Base-by-base conservation (phyloP, 2,797 vertebrate genomes). In the Catamblyrhynchus diadema region DNA sequence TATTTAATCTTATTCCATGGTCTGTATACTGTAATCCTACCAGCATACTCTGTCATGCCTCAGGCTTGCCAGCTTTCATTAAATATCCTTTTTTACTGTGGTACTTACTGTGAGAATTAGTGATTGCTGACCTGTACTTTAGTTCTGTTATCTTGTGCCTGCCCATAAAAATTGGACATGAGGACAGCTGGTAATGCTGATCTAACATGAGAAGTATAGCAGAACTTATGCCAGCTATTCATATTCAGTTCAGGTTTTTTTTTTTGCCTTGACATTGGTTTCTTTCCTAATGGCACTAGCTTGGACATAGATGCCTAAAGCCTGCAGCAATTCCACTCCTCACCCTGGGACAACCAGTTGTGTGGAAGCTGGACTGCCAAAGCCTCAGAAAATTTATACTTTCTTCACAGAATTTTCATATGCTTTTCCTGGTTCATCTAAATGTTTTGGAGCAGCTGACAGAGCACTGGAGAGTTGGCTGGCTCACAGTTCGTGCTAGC, bases 401-500 rank as follows among this genome's bases (percentile, higher is more conserved):
- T 53, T 60, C 30, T 48, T 57, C 25, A 17, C 33, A 51, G 25
- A 51, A 15, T 83, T 85, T 75, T 61, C 13, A 2, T n/a, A 24
- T 8, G 22, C 12, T 75, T 77, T 61, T 80, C 6, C 10, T 67
- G 39, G 17, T 86, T 48, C 22, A 28, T 75, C 6, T 39, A 25
- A 74, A 45, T 35, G 14, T 62, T 92, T 53, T 50, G 48, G 22
- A 82, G 62, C 32, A 75, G 17, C 50, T 72, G 50, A 7, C 1
- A 3, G 45, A 67, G 19, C 22, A 35, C 8, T 24, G 47, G 30
- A 42, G 71, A 45, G 27, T 14, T 30, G 47, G 17, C 47, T 66
- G 53, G 17, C 53, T 77, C 21, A 24, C 2, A 15, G 19, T 24
- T 59, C 0, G 0, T 30, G 41, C 18, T 54, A n/a, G 5, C 22